Evolutionary conservation across 2,797 vertebrate species (phyloP).

Genomic region (Microhierax caerulescens): DNA sequence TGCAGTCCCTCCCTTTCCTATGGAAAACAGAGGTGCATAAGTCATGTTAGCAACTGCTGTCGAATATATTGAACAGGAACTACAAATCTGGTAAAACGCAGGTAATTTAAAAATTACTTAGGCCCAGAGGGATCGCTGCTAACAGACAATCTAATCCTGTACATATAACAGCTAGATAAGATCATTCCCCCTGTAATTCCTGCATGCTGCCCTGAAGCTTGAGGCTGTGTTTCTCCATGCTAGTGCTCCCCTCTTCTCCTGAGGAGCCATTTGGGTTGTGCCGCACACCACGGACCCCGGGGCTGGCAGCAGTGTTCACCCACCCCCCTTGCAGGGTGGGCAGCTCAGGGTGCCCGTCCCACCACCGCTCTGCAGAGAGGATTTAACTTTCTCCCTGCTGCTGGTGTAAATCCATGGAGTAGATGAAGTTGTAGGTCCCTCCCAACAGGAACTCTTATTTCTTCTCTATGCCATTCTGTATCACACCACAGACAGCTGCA

Average conservation of each 20-base stretch:
- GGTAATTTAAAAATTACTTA: neutral
- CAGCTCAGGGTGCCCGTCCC: neutral
- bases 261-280: neutral
- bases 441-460: neutral
- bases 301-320: neutral
- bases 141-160: neutral
- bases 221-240: no score
- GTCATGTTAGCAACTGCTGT: neutral
- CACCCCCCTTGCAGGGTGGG: neutral
- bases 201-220: neutral
- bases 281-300: neutral
- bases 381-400: accelerated
- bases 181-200: neutral
- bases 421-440: neutral
- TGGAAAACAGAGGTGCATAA: neutral
- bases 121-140: neutral
- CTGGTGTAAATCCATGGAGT: accelerated
- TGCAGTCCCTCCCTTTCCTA: neutral
- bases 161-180: neutral
- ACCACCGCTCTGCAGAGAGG: neutral
- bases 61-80: neutral
- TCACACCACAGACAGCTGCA: neutral
- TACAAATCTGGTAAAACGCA: neutral
- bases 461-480: neutral
- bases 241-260: neutral